Percentiles rank a stretch among this genome's conserved stretches.
Evolutionary conservation across 2,797 vertebrate genomes (phyloP).

Genomic region (Schizothorax lantsangensis): DNA sequence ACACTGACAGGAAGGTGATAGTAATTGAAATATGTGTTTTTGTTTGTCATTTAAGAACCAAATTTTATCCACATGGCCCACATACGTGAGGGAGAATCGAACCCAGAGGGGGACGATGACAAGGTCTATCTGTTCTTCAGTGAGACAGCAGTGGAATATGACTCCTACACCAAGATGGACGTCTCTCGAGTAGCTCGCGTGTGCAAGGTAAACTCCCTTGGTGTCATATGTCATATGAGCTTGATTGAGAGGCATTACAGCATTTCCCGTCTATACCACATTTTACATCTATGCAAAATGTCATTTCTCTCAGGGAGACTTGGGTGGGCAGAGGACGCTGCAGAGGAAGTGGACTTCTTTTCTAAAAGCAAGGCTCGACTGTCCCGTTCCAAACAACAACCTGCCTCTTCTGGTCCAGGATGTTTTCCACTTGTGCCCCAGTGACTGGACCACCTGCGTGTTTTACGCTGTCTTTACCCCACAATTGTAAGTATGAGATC

Average conservation of each 20-base stretch:
- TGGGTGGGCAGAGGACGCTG: slow-evolving; percentile 75
- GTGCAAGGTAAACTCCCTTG: slow-evolving; percentile 78
- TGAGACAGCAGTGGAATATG: slow-evolving; percentile 83
- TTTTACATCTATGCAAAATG: background rate
- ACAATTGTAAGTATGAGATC: slow-evolving; percentile 74
- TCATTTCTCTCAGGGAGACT: slow-evolving; percentile 71
- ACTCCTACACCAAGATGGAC: slow-evolving; percentile 79
- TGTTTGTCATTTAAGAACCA: slow-evolving; percentile 68
- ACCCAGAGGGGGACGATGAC: slow-evolving; percentile 75
- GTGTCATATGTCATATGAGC: background rate
- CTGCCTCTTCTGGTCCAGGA: slow-evolving; percentile 81
- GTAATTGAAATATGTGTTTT: background rate
- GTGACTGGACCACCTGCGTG: slow-evolving; percentile 73
- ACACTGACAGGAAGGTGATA: background rate
- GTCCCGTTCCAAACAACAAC: slow-evolving; percentile 74
- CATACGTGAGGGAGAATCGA: slow-evolving; percentile 74
- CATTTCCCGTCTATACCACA: background rate
- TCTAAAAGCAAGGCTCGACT: slow-evolving; percentile 81
- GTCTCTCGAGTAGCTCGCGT: slow-evolving; percentile 84
- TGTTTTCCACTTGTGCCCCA: slow-evolving; percentile 77
- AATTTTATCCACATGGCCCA: slow-evolving; percentile 81
- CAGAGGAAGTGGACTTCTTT: slow-evolving; percentile 85
- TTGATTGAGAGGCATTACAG: background rate
- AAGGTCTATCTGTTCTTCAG: slow-evolving; percentile 89
- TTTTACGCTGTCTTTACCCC: slow-evolving; percentile 82